A percentile compares a stretch with the other conserved stretches of the same genome.
Conservation (phyloP, 1,140 invertebrate species). For the Zophobas atratus region DNA sequence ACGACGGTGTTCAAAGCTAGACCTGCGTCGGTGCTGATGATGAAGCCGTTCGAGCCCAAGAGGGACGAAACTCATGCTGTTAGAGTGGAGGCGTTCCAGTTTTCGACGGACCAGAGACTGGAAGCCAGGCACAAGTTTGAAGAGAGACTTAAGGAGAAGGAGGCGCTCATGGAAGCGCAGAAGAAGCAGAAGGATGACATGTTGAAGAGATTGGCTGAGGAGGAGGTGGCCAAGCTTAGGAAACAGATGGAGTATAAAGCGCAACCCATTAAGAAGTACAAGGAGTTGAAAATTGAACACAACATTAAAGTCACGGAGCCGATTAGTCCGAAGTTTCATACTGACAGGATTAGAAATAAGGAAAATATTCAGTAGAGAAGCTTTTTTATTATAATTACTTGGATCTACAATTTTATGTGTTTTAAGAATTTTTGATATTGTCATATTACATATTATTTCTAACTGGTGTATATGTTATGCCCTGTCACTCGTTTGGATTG, state of each 20-base stretch:
- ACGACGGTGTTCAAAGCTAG: conserved; percentile 68
- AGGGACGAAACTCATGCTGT: conserved; percentile 53
- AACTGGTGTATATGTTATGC: neutral
- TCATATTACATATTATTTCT: conserved; percentile 1
- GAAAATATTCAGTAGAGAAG: conserved; percentile 5
- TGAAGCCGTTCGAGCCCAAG: conserved; percentile 71
- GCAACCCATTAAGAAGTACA: conserved; percentile 57
- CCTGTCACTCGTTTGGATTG: no score
- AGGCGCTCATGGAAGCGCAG: conserved; percentile 62
- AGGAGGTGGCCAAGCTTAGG: conserved; percentile 46
- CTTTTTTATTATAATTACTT: neutral
- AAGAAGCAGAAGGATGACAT: conserved; percentile 39
- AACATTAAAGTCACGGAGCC: conserved; percentile 55
- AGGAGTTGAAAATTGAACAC: conserved; percentile 50
- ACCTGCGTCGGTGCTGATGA: conserved; percentile 68
- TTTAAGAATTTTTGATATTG: neutral
- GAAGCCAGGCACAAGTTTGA: conserved; percentile 69
- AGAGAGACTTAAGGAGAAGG: conserved; percentile 64
- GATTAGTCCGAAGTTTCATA: conserved; percentile 53
- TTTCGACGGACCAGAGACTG: conserved; percentile 70
- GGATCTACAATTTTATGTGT: no score
- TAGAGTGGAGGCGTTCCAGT: conserved; percentile 66
- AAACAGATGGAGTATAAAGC: conserved; percentile 55
- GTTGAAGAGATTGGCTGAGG: conserved; percentile 27
- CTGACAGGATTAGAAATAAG: conserved; percentile 14